A percentile compares a stretch with the other conserved stretches of the same genome.
phyloP scores from a whole-genome alignment of 2,797 vertebrate genomes.

The Melanotaenia nigrans region DNA sequence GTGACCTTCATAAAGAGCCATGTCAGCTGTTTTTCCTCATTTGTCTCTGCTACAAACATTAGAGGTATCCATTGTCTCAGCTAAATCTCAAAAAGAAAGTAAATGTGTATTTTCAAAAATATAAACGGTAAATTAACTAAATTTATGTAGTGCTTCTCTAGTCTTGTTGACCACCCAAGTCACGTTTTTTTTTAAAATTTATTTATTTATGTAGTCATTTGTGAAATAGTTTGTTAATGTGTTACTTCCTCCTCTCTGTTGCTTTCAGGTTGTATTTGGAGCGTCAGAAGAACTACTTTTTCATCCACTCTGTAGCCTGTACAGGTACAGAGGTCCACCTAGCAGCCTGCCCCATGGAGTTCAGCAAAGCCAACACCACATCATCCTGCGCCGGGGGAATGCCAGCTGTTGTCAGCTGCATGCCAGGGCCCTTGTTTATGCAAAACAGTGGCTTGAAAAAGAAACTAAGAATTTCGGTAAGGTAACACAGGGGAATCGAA shows the following conservation, averaged over 20 bases:
- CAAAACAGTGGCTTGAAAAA: slow-evolving; percentile 81
- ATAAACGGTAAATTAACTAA: too few species aligned
- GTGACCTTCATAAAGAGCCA: not conserved
- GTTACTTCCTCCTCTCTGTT: slow-evolving; percentile 1
- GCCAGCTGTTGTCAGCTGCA: slow-evolving; percentile 90
- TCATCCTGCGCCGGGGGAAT: slow-evolving; percentile 82
- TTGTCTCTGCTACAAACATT: too few species aligned
- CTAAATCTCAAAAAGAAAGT: not conserved
- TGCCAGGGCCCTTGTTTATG: slow-evolving; percentile 86
- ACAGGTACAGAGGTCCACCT: slow-evolving; percentile 90
- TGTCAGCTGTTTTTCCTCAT: not conserved
- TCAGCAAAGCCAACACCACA: slow-evolving; percentile 86
- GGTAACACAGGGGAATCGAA: not conserved
- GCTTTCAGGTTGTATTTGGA: slow-evolving; percentile 86
- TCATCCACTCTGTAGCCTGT: slow-evolving; percentile 90
- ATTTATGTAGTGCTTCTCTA: not conserved
- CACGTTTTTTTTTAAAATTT: not conserved
- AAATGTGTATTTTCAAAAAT: not conserved
- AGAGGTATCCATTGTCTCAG: not conserved
- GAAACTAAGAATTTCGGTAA: slow-evolving; percentile 84
- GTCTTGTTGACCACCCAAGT: too few species aligned
- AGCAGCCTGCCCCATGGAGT: slow-evolving; percentile 90
- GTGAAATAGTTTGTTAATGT: not conserved
- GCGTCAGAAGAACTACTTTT: slow-evolving; percentile 87
- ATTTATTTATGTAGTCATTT: not conserved